These are phyloP conservation scores for Columba livia DNA, from an alignment of 2,113 vertebrate species.

Conservation along the genomic window DNA sequence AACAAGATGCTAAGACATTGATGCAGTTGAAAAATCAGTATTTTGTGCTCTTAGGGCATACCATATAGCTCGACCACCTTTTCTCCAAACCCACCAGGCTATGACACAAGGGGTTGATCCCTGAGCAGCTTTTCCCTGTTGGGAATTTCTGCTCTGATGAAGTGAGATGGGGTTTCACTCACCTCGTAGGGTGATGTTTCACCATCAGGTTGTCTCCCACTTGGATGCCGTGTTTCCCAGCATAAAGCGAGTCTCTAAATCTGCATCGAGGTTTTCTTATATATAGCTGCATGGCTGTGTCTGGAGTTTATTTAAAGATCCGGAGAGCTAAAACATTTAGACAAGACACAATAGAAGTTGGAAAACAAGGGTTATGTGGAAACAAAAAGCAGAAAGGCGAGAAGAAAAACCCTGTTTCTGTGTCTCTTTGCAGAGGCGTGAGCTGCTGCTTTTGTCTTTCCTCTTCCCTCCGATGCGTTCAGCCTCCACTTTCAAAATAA, in stretches of 20 bases:
- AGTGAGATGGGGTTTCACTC: neutral
- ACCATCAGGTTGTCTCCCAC: neutral
- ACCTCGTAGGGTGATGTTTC: neutral
- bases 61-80: accelerated
- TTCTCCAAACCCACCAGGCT: neutral
- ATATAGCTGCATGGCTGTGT: neutral
- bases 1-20: neutral
- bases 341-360: accelerated
- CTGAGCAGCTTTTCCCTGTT: neutral
- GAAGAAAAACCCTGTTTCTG: neutral
- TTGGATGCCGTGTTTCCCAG: accelerated
- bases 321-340: neutral
- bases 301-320: neutral
- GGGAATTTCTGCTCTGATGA: neutral
- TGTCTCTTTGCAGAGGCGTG: neutral
- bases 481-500: neutral
- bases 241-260: accelerated
- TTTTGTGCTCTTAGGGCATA: neutral
- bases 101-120: neutral
- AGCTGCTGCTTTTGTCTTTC: neutral
- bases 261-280: neutral
- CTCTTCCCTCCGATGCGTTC: neutral
- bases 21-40: neutral
- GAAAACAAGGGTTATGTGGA: neutral
- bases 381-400: neutral